These are phyloP conservation scores for Poecile atricapillus DNA, from an alignment of 2,113 vertebrate species.

Conservation along the genomic window DNA sequence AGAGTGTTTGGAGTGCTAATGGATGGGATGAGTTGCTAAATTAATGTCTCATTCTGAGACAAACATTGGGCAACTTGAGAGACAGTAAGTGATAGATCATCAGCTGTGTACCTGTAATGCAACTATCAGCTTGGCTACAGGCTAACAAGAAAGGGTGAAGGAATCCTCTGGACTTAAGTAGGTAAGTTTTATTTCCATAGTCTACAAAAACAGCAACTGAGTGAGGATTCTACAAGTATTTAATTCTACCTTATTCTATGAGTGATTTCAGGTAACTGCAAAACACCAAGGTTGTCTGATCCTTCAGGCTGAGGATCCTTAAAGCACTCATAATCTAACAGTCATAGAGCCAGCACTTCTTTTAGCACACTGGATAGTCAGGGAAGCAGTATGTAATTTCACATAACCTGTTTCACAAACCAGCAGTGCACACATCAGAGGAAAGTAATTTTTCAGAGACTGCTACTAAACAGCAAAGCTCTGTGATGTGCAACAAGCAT, in stretches of 20 bases:
- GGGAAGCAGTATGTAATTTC: not conserved
- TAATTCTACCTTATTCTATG: not conserved
- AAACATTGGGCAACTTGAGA: not conserved
- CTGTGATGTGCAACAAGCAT: not conserved
- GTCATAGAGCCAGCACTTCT: not conserved
- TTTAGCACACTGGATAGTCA: not conserved
- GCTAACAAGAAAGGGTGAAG: not conserved
- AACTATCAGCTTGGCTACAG: not conserved
- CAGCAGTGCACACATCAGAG: not conserved
- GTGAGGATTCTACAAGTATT: not conserved
- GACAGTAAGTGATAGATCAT: not conserved
- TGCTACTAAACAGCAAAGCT: not conserved
- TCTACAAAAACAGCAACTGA: not conserved
- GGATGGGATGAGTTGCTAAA: not conserved
- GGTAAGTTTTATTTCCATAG: not conserved
- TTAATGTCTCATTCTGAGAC: not conserved
- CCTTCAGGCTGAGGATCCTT: not conserved
- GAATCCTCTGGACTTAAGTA: not conserved
- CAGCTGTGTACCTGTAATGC: not conserved
- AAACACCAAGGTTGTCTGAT: not conserved
- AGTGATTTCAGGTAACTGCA: not conserved
- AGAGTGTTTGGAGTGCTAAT: not conserved
- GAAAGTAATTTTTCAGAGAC: not conserved
- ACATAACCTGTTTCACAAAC: not conserved
- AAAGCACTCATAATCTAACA: not conserved